Evolutionary conservation across 2,888 invertebrate species (phyloP).

Genomic region (Eudasyphora cyanicolor): DNA sequence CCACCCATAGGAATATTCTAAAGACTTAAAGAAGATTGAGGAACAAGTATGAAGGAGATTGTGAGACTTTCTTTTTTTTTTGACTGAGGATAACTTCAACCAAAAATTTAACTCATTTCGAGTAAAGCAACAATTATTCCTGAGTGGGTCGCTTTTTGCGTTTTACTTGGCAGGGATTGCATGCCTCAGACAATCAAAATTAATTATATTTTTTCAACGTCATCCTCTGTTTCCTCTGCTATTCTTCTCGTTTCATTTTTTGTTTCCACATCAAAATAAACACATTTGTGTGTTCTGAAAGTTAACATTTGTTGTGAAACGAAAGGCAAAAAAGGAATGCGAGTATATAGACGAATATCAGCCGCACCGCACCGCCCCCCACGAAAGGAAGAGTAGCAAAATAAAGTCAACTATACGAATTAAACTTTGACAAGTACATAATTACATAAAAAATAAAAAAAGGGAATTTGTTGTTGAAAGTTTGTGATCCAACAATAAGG

Average conservation of each 20-base stretch:
- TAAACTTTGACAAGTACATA: constrained; percentile 21
- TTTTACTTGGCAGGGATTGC: background rate
- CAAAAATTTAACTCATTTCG: constrained; percentile 3
- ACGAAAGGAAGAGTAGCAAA: background rate
- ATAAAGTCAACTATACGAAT: constrained; percentile 4
- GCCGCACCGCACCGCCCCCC: no score
- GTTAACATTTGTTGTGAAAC: background rate
- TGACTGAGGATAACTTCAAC: background rate
- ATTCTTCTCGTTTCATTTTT: background rate
- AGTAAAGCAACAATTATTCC: constrained; percentile 1
- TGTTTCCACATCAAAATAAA: background rate
- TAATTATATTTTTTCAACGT: constrained; percentile 24
- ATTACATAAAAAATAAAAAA: constrained; percentile 2
- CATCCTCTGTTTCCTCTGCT: background rate
- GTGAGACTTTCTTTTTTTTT: constrained; percentile 7
- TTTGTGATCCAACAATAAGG: background rate
- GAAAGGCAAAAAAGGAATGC: background rate
- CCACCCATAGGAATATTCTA: no score
- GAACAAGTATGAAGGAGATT: background rate
- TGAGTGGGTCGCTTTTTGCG: background rate
- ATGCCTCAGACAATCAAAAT: constrained; percentile 23
- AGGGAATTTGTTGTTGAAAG: background rate
- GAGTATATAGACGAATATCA: background rate
- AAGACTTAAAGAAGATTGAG: background rate
- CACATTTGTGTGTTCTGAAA: background rate